Conservation (phyloP, 2,888 invertebrate genomes). For the Melinaea menophilus region DNA sequence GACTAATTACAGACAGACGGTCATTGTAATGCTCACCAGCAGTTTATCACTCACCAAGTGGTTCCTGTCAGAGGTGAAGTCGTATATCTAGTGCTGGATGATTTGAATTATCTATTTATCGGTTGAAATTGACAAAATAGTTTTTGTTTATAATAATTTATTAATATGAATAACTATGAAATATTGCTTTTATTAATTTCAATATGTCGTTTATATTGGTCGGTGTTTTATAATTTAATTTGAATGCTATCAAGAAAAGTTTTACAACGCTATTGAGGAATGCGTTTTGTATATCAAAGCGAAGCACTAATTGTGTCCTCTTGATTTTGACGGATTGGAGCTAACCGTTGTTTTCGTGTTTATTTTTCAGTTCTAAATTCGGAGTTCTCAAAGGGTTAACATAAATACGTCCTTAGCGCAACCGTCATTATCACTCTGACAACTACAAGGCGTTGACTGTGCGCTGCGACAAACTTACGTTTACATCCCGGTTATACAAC, state of each 20-base stretch:
- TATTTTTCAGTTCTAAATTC: constrained; percentile 53
- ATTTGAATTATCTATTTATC: background rate
- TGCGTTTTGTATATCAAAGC: background rate
- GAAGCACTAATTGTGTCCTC: background rate
- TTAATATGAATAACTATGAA: background rate
- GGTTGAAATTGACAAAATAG: background rate
- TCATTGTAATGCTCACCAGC: constrained; percentile 8
- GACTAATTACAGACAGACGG: background rate
- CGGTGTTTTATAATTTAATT: background rate
- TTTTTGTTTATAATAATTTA: background rate
- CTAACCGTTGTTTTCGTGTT: constrained; percentile 20
- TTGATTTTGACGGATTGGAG: constrained; percentile 22
- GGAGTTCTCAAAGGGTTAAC: constrained; percentile 59
- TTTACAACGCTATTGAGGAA: background rate
- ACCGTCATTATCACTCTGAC: constrained; percentile 65
- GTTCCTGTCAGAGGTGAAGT: constrained; percentile 18
- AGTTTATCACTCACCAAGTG: constrained; percentile 28
- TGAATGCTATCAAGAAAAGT: background rate
- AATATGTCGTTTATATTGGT: background rate
- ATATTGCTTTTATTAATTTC: background rate
- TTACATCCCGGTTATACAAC: constrained; percentile 27
- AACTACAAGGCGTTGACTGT: constrained; percentile 55
- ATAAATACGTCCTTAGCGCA: constrained; percentile 60
- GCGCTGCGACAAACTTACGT: constrained; percentile 36
- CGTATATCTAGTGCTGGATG: background rate